A percentile compares a stretch with the other conserved stretches of the same genome.
Evolutionary conservation across 2,113 vertebrate species (phyloP).

Genomic region (Oriolus oriolus): DNA sequence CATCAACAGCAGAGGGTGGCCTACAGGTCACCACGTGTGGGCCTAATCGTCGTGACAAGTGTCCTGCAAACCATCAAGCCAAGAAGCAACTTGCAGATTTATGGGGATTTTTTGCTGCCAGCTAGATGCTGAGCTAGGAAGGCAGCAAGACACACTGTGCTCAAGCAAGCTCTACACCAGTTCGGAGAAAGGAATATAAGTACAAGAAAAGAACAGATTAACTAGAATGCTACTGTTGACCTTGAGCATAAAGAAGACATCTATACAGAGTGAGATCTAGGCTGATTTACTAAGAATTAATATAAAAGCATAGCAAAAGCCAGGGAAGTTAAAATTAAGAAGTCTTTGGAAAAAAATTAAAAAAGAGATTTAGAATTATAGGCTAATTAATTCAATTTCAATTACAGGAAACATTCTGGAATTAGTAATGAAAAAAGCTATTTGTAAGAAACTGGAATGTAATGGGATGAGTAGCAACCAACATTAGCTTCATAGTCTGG

Average conservation of each 20-base stretch:
- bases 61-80: neutral
- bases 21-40: neutral
- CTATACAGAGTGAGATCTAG: neutral
- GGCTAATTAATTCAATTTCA: neutral
- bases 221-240: neutral
- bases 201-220: neutral
- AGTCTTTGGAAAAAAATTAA: neutral
- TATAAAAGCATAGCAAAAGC: neutral
- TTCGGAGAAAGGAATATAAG: neutral
- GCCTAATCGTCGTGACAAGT: neutral
- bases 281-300: neutral
- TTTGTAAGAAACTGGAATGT: conserved; percentile 18
- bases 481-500: conserved; percentile 15
- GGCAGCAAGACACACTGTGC: neutral
- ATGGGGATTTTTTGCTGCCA: neutral
- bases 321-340: neutral
- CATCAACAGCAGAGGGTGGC: neutral
- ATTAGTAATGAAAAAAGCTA: neutral
- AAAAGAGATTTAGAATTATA: neutral
- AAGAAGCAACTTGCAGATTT: neutral
- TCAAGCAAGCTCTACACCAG: neutral
- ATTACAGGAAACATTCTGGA: conserved; percentile 18
- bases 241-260: neutral
- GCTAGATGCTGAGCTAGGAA: neutral
- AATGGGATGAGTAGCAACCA: conserved; percentile 5